Base-by-base conservation (phyloP, 1,140 invertebrate genomes). In the Atta cephalotes region DNA sequence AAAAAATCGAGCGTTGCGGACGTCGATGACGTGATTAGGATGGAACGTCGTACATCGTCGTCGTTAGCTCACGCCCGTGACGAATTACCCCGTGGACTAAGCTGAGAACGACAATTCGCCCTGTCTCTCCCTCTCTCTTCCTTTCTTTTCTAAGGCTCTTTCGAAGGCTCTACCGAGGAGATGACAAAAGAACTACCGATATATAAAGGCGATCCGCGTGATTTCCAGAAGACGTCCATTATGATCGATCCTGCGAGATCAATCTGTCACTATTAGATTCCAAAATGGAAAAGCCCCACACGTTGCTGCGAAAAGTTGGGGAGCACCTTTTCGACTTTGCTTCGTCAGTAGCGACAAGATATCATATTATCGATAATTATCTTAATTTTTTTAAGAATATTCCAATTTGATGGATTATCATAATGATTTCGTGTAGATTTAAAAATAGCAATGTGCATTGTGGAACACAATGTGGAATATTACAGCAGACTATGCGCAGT, bases 261-360 rank as follows among this genome's bases (percentile, higher is more conserved):
- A 87, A 93, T 93, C 92, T 71, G 89, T 93, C 92, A 93, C 76
- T 76, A 87, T 92, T 88, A 81, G 77, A 85, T 84, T 56, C 63
- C 31, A 35, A 14, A n/a, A 51, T 49, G 71, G 16, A 56, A 81
- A 74, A 72, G 28, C 28, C 45, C 14, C 53, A 10, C 21, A 49
- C 12, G 60, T 31, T 53, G 21, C n/a, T 14, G 25, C 71, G 31
- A 82, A 74, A 63, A 3, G 7, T 25, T 12, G 35, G 31, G 14
- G 10, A 62, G 53, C 25, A 62, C 25, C 18, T 60, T 49, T 60
- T 21, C 35, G 35, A n/a, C 12, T 28, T n/a, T 25, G 4, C 28
- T 25, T 3, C 7, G 25, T 2, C 62, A 35, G 12, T 21, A 49
- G 68, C 68, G 12, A 31, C 45, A 53, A 35, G 5, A 9, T n/a